These are phyloP conservation scores for Drosophila ironensis DNA, from an alignment of 1,140 invertebrate genomes.

Conservation along the genomic window DNA sequence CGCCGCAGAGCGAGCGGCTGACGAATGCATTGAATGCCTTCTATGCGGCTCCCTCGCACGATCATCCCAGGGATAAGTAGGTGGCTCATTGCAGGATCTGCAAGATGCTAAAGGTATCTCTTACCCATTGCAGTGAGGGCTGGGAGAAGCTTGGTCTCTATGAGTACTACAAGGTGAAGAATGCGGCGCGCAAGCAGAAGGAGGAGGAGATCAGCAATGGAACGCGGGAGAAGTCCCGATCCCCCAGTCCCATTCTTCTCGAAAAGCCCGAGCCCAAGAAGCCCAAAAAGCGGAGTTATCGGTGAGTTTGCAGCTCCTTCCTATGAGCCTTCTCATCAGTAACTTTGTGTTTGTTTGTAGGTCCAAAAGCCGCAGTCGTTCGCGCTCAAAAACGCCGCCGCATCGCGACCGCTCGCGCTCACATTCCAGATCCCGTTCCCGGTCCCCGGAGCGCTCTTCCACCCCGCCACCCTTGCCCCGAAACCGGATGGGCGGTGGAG, in stretches of 20 bases:
- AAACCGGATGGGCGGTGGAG: slow-evolving; percentile 37
- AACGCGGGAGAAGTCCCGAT: slow-evolving; percentile 87
- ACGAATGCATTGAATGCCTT: slow-evolving; percentile 97
- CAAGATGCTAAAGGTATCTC: neutral
- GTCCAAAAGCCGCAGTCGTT: slow-evolving; percentile 84
- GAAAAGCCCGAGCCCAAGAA: slow-evolving; percentile 86
- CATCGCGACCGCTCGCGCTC: slow-evolving; percentile 55
- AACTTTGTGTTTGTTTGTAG: slow-evolving; percentile 57
- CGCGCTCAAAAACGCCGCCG: slow-evolving; percentile 67
- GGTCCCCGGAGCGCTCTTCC: slow-evolving; percentile 56
- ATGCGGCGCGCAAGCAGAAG: slow-evolving; percentile 93
- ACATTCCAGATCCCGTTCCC: slow-evolving; percentile 85
- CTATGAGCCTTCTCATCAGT: no score
- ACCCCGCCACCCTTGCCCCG: slow-evolving; percentile 56
- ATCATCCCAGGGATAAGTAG: slow-evolving; percentile 96
- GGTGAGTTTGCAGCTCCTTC: slow-evolving; percentile 28
- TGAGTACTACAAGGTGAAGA: slow-evolving; percentile 98
- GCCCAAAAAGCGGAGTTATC: slow-evolving; percentile 69
- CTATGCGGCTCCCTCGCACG: slow-evolving; percentile 95
- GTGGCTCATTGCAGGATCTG: no score
- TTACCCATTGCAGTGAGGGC: slow-evolving; percentile 89
- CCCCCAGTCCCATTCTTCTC: slow-evolving; percentile 89
- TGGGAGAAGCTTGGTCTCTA: slow-evolving; percentile 98
- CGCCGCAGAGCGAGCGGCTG: slow-evolving; percentile 95
- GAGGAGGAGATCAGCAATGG: slow-evolving; percentile 91